Evolutionary conservation across 2,888 invertebrate species (phyloP).

Genomic region (Drosophila macrospina): DNA sequence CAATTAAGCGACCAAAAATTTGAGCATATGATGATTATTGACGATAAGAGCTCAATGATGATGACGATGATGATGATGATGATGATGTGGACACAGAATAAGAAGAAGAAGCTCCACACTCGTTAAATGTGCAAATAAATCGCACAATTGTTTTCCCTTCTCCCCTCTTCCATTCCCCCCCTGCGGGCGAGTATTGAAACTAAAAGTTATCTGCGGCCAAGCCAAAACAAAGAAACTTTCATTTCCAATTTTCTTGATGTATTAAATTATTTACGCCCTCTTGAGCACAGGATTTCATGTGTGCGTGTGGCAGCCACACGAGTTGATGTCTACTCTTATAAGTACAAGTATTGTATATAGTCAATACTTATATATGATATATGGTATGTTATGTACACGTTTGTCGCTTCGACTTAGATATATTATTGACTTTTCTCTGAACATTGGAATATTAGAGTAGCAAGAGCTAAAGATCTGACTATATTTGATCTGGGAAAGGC

Average conservation of each 20-base stretch:
- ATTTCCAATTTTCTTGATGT: conserved; percentile 83
- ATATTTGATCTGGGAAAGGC: no score
- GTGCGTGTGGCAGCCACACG: conserved; percentile 38
- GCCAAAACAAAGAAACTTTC: conserved; percentile 82
- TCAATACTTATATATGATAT: conserved; percentile 7
- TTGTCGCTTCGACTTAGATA: conserved; percentile 9
- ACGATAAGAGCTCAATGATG: conserved; percentile 65
- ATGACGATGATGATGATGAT: conserved; percentile 15
- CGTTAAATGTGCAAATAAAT: conserved; percentile 80
- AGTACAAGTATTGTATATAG: conserved; percentile 20
- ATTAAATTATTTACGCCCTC: conserved; percentile 84
- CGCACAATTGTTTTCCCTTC: conserved; percentile 66
- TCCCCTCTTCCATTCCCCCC: neutral
- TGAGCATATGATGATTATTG: conserved; percentile 83
- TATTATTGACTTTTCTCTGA: conserved; percentile 19
- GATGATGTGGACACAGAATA: conserved; percentile 6
- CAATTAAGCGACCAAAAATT: conserved; percentile 84
- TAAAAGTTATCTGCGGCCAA: conserved; percentile 79
- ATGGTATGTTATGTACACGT: neutral
- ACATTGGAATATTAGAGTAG: no score
- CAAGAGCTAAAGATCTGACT: no score
- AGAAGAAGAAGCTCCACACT: conserved; percentile 35
- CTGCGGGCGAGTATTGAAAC: conserved; percentile 59
- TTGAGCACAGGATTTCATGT: conserved; percentile 79
- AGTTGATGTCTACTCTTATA: conserved; percentile 23